A percentile compares a stretch with the other conserved stretches of the same genome.
phyloP scores from a whole-genome alignment of 2,113 vertebrate genomes.

The Pycnonotus jocosus region DNA sequence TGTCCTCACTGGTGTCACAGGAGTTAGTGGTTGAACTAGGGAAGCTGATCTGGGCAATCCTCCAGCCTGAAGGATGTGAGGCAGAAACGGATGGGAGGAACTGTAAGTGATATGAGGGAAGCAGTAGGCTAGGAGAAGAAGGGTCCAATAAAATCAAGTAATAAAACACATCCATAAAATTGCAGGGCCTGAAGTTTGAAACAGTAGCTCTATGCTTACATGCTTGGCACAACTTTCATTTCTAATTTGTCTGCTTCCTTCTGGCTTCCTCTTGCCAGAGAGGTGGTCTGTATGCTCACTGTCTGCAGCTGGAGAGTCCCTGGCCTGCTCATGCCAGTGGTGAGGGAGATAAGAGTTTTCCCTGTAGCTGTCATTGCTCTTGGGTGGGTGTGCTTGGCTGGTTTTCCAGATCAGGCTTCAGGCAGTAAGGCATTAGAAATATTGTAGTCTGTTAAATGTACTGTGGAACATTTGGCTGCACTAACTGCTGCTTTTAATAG shows the following conservation, averaged over 20 bases:
- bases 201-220: neutral
- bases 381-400: neutral
- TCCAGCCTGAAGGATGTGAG: neutral
- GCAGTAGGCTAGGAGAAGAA: neutral
- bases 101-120: neutral
- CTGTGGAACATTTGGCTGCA: neutral
- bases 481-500: constrained; percentile 36
- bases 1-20: neutral
- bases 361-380: neutral
- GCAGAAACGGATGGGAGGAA: neutral
- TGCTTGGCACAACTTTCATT: neutral
- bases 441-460: constrained; percentile 13
- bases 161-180: neutral
- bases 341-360: neutral
- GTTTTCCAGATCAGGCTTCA: neutral
- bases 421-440: neutral
- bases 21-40: neutral
- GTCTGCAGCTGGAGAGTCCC: neutral
- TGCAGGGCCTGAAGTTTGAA: neutral
- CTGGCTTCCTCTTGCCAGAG: neutral
- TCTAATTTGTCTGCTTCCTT: neutral
- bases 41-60: neutral
- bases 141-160: neutral
- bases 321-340: neutral
- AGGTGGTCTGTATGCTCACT: neutral